These are phyloP conservation scores for Drosophila meridionalis DNA, from an alignment of 2,888 invertebrate species.

Conservation along the genomic window DNA sequence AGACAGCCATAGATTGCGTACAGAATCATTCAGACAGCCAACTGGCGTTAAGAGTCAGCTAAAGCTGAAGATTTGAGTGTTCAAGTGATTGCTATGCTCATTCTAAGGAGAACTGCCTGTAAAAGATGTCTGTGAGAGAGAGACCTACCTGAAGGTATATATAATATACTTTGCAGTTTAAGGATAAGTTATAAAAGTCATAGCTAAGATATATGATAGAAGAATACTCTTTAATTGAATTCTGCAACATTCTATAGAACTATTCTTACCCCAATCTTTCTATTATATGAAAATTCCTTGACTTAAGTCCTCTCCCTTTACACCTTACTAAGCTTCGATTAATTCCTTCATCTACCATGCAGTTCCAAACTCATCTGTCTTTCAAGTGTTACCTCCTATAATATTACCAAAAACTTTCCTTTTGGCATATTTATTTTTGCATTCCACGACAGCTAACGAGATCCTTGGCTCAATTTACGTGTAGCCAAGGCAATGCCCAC, in stretches of 20 bases:
- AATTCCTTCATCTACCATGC: not conserved
- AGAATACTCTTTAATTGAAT: no score
- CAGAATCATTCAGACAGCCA: slow-evolving; percentile 28
- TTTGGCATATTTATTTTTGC: slow-evolving; percentile 2
- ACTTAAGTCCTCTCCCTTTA: no score
- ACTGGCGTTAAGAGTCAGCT: slow-evolving; percentile 35
- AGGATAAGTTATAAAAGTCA: not conserved
- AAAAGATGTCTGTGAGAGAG: no score
- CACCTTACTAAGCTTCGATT: not conserved
- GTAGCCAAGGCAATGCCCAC: slow-evolving; percentile 23
- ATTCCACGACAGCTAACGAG: slow-evolving; percentile 39
- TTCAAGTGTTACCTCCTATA: not conserved
- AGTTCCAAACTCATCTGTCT: not conserved
- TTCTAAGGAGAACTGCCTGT: no score
- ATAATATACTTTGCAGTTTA: not conserved
- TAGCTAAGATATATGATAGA: no score
- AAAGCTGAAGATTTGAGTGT: slow-evolving; percentile 6
- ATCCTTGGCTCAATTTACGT: slow-evolving; percentile 41
- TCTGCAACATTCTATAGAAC: no score
- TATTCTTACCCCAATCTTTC: no score
- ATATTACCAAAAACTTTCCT: not conserved
- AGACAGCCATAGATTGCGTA: slow-evolving; percentile 10
- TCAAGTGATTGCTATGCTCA: slow-evolving; percentile 29
- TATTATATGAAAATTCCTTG: not conserved
- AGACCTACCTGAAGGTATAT: slow-evolving; percentile 13